Base-by-base conservation (phyloP, 2,113 vertebrate genomes). In the Sorex fumeus region DNA sequence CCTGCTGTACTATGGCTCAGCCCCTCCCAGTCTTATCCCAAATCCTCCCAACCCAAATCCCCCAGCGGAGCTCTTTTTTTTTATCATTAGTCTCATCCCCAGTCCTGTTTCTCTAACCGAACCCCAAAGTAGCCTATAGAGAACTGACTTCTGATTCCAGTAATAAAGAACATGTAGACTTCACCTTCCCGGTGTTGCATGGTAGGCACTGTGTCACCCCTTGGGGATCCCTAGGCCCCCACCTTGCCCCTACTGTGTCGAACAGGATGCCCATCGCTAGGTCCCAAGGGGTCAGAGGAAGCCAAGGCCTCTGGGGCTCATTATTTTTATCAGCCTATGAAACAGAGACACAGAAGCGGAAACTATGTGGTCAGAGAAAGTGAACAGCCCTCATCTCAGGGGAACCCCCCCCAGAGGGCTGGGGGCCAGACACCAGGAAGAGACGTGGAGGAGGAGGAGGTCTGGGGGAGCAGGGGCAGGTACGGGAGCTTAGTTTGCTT, bases 241-340 rank as follows among this genome's bases (percentile, higher is more conserved):
- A 78, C 83, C 76, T 86, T n/a, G 16, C 86, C 82, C 94, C 88
- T 72, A 67, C n/a, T 3, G 15, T 8, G 45, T 43, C 66, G 89
- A 90, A 93, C 96, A 96, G 95, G 95, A 95, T 95, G 96, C 96
- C 77, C 87, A 93, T 80, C n/a, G 81, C 91, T 87, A 84, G 87
- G 92, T 69, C 86, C 67, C 30, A 36, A 69, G 30, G 92, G 94
- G 94, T 95, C 92, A 93, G 92, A 96, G 96, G 96, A 96, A 96
- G 95, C 94, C 80, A 67, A 71, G 94, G 95, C 95, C 96, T 96
- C 96, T 94, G 81, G 87, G 92, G 94, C 93, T 91, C 89, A 93
- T 93, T 97, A 97, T 97, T 97, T 97, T 97, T 97, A 96, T 94
- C 96, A 57, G 91, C 84, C 89, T 95, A 96, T 92, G 95, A 96